Conservation (phyloP, 2,888 invertebrate species). For the Sesamia inferens region DNA sequence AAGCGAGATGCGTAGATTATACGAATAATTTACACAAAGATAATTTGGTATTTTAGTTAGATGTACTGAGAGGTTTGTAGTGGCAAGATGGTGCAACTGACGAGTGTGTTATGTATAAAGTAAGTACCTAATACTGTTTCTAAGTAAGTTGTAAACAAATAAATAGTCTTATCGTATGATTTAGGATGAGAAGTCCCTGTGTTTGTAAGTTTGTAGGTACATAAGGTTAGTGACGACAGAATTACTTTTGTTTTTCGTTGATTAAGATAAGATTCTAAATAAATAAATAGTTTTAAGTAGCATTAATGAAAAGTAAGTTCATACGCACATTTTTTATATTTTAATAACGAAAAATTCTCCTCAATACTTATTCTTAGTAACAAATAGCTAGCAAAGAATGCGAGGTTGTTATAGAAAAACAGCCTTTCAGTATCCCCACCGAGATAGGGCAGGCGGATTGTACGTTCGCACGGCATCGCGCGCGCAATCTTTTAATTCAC, state of each 20-base stretch:
- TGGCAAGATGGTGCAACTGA: constrained; percentile 53
- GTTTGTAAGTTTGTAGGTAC: background rate
- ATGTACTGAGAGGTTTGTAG: constrained; percentile 18
- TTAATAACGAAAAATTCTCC: background rate
- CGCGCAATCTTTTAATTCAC: constrained; percentile 80
- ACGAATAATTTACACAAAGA: constrained; percentile 38
- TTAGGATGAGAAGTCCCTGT: background rate
- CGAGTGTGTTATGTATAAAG: constrained; percentile 57
- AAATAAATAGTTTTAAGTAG: background rate
- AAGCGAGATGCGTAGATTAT: constrained; percentile 30
- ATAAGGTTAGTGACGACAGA: background rate
- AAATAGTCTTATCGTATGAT: background rate
- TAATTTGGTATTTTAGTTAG: constrained; percentile 46
- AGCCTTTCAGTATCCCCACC: constrained; percentile 45
- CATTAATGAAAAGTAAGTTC: background rate
- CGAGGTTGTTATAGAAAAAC: constrained; percentile 43
- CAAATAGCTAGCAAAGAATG: constrained; percentile 38
- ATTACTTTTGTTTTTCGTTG: background rate
- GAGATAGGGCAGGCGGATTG: constrained; percentile 68
- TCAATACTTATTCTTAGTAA: constrained; percentile 5
- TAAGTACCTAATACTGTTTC: constrained; percentile 33
- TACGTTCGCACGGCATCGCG: constrained; percentile 66
- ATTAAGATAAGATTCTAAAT: background rate
- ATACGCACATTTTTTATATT: background rate
- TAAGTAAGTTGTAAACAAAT: constrained; percentile 47